A percentile compares a stretch with the other conserved stretches of the same genome.
Evolutionary conservation across 2,113 vertebrate genomes (phyloP).

Genomic region (Xyrauchen texanus): DNA sequence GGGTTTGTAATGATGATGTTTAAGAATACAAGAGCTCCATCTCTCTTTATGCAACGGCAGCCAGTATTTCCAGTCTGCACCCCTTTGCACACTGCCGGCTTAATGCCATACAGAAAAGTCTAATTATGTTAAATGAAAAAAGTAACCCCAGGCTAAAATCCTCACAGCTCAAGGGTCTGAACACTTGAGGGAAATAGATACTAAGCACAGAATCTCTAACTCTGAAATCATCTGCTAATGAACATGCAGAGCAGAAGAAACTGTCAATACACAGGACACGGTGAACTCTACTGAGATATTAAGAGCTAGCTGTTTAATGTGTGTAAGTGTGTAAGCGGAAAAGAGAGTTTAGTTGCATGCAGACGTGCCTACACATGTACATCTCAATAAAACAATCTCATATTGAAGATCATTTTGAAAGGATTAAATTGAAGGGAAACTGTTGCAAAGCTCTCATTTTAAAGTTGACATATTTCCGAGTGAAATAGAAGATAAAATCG

Average conservation of each 20-base stretch:
- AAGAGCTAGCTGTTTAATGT: constrained; percentile 4
- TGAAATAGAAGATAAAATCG: no score
- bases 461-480: not conserved
- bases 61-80: not conserved
- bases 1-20: constrained; percentile 26
- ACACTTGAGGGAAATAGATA: constrained; percentile 49
- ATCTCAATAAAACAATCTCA: constrained; percentile 21
- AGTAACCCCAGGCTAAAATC: constrained; percentile 42
- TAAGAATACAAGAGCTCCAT: constrained; percentile 10
- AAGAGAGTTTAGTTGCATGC: not conserved
- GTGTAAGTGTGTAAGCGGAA: not conserved
- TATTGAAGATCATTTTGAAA: no score
- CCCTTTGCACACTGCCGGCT: constrained; percentile 20
- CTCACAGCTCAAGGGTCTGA: constrained; percentile 43
- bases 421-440: not conserved
- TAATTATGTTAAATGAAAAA: constrained; percentile 61
- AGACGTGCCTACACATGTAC: constrained; percentile 2
- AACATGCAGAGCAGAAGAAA: constrained; percentile 39
- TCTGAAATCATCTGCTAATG: constrained; percentile 47
- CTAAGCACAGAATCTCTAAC: constrained; percentile 41
- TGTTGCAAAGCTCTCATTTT: no score
- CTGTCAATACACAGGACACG: constrained; percentile 12
- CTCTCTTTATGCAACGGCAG: not conserved
- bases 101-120: constrained; percentile 50
- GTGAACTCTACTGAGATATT: constrained; percentile 1